These are phyloP conservation scores for Acrossocheilus fasciatus DNA, from an alignment of 2,797 vertebrate species.

Conservation along the genomic window DNA sequence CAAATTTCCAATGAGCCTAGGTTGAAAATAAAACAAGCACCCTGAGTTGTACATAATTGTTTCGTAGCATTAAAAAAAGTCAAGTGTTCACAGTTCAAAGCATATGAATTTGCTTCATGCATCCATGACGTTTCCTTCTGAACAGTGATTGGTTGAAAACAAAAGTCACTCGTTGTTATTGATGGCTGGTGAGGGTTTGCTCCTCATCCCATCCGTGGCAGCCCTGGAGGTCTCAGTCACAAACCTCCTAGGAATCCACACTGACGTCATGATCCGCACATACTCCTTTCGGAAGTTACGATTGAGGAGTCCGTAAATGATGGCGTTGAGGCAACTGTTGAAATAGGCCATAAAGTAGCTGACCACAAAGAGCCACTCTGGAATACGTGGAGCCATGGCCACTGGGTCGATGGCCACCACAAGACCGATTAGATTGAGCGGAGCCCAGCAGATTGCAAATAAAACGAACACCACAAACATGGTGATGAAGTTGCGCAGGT, in stretches of 20 bases:
- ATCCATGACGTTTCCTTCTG: neutral
- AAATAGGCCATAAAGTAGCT: slow-evolving; percentile 89
- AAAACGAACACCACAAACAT: slow-evolving; percentile 88
- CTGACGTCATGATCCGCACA: slow-evolving; percentile 80
- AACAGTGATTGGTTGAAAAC: slow-evolving; percentile 10
- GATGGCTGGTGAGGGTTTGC: slow-evolving; percentile 77
- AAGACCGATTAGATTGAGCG: slow-evolving; percentile 84
- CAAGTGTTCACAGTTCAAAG: slow-evolving; percentile 56
- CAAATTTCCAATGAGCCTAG: slow-evolving; percentile 7
- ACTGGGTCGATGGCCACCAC: slow-evolving; percentile 81
- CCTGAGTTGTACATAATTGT: slow-evolving; percentile 76
- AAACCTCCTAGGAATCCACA: slow-evolving; percentile 79
- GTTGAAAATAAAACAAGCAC: slow-evolving; percentile 68
- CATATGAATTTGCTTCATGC: slow-evolving; percentile 42
- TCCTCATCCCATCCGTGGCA: slow-evolving; percentile 76
- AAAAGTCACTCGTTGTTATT: slow-evolving; percentile 75
- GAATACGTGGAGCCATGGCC: slow-evolving; percentile 75
- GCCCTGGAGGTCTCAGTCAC: slow-evolving; percentile 80
- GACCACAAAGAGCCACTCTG: slow-evolving; percentile 83
- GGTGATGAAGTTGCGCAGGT: slow-evolving; percentile 84
- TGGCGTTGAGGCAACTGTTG: slow-evolving; percentile 85
- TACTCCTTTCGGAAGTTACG: slow-evolving; percentile 86
- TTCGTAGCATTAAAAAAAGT: slow-evolving; percentile 63
- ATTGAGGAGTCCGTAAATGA: slow-evolving; percentile 86
- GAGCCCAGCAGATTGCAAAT: slow-evolving; percentile 87